Conservation (phyloP, 2,888 invertebrate species). For the Metalampra italica region DNA sequence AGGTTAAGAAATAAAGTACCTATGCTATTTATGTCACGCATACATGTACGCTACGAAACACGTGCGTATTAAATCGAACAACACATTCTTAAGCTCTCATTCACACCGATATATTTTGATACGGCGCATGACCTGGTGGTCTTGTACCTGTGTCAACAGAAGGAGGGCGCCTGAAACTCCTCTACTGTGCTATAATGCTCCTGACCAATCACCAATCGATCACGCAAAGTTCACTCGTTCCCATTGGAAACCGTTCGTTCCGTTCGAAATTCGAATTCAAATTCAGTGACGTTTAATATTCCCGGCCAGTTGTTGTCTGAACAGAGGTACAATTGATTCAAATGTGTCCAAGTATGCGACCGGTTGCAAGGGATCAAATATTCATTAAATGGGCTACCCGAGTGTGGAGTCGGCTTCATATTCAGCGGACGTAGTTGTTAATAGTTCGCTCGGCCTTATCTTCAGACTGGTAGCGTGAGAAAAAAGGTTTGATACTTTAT, state of each 20-base stretch:
- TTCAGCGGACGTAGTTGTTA: conserved; percentile 63
- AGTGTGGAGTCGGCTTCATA: conserved; percentile 47
- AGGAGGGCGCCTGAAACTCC: no score
- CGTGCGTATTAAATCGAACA: no score
- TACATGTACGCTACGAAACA: no score
- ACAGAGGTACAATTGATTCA: conserved; percentile 48
- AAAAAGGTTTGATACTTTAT: conserved; percentile 35
- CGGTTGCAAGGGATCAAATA: conserved; percentile 58
- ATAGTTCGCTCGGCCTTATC: conserved; percentile 63
- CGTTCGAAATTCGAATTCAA: conserved; percentile 15
- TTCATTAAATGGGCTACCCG: conserved; percentile 60
- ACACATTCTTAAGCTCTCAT: no score
- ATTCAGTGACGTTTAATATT: conserved; percentile 25
- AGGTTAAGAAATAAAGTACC: neutral
- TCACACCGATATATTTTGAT: no score
- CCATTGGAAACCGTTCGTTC: neutral
- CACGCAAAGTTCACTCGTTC: neutral
- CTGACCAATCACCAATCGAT: neutral
- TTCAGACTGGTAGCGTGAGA: conserved; percentile 43
- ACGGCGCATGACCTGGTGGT: no score
- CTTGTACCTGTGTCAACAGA: no score
- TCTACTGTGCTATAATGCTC: no score
- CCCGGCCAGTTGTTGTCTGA: conserved; percentile 21
- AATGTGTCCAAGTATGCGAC: conserved; percentile 43
- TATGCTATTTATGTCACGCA: no score